A percentile compares a stretch with the other conserved stretches of the same genome.
These are phyloP conservation scores for Apus apus DNA, from an alignment of 2,113 vertebrate species.

Conservation along the genomic window DNA sequence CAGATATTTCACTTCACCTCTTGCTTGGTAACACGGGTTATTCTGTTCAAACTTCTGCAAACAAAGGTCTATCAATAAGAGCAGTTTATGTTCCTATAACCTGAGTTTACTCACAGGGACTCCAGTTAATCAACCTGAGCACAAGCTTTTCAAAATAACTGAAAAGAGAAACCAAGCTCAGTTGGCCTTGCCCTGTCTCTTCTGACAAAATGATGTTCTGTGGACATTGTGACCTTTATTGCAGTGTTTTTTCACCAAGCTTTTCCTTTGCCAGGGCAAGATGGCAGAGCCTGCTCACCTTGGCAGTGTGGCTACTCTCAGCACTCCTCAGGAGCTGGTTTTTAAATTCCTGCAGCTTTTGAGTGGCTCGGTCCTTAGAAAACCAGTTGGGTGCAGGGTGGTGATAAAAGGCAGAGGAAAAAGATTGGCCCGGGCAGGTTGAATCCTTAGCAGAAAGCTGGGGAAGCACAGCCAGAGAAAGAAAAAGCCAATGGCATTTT, in stretches of 20 bases:
- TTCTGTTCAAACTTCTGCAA: background rate
- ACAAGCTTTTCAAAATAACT: background rate
- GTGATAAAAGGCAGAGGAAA: background rate
- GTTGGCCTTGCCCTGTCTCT: background rate
- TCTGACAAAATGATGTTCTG: background rate
- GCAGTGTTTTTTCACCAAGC: background rate
- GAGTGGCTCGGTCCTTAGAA: background rate
- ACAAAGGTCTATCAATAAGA: background rate
- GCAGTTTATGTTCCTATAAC: background rate
- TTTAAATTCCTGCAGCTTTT: background rate
- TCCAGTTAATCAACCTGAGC: background rate
- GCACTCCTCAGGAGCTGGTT: background rate
- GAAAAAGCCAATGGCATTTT: background rate
- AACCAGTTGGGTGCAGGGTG: background rate
- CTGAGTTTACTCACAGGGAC: background rate
- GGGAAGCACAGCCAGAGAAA: background rate
- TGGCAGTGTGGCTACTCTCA: background rate
- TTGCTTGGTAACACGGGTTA: background rate
- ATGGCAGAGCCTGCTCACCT: background rate
- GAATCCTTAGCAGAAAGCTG: background rate
- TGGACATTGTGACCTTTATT: background rate
- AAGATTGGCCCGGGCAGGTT: background rate
- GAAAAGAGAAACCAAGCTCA: background rate
- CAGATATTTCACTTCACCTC: background rate
- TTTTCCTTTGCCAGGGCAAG: background rate